phyloP scores from a whole-genome alignment of 2,888 invertebrate species.

The Pollenia angustigena region DNA sequence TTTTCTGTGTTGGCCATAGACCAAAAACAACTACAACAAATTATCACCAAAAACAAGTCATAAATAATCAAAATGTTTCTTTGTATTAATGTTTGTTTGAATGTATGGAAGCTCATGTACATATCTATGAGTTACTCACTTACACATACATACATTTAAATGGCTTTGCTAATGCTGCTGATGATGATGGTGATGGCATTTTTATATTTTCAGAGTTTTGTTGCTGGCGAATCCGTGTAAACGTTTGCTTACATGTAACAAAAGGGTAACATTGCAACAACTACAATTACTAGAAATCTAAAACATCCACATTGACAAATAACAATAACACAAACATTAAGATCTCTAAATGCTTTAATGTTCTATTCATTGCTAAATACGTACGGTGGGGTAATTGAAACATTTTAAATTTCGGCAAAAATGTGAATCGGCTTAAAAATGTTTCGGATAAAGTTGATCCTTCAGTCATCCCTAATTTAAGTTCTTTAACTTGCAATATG shows the following conservation, averaged over 20 bases:
- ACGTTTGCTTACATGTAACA: constrained; percentile 65
- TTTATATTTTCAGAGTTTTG: constrained; percentile 25
- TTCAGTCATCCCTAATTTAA: too few relatives aligned
- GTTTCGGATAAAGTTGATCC: too few relatives aligned
- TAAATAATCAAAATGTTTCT: constrained; percentile 70
- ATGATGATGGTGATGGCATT: constrained; percentile 14
- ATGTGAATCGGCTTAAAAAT: too few relatives aligned
- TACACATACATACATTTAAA: constrained; percentile 11
- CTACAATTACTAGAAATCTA: constrained; percentile 9
- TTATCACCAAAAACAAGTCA: constrained; percentile 72
- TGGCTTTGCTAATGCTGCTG: constrained; percentile 42
- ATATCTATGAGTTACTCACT: constrained; percentile 28
- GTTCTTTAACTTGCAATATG: too few relatives aligned
- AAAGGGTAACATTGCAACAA: constrained; percentile 49
- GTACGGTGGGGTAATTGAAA: constrained; percentile 15
- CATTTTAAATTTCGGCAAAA: too few relatives aligned
- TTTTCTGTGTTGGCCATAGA: constrained; percentile 54
- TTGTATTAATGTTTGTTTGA: constrained; percentile 20
- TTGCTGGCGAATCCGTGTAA: constrained; percentile 50
- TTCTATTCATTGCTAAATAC: constrained; percentile 20
- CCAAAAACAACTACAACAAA: constrained; percentile 63
- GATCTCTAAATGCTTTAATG: constrained; percentile 23
- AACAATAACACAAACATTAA: constrained; percentile 29
- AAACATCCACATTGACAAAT: constrained; percentile 46
- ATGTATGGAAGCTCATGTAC: constrained; percentile 23